Conservation (phyloP, 2,888 invertebrate genomes). For the Agonum fuliginosum region DNA sequence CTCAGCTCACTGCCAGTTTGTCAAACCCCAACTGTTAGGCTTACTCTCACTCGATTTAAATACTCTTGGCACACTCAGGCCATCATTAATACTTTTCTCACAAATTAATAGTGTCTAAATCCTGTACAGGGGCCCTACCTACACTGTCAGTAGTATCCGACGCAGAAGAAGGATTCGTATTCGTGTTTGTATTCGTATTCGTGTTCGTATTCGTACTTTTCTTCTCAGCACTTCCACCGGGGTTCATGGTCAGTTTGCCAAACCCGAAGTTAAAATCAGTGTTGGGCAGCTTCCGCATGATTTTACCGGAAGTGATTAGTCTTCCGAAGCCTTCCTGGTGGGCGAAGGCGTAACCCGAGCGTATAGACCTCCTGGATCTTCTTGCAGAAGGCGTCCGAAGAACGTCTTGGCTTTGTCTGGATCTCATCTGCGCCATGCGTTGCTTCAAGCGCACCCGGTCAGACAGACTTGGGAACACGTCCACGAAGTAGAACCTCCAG, state of each 20-base stretch:
- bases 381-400: slow-evolving; percentile 91
- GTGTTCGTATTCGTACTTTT: slow-evolving; percentile 67
- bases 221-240: slow-evolving; percentile 61
- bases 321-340: slow-evolving; percentile 98
- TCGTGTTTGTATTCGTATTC: too few relatives aligned
- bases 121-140: slow-evolving; percentile 81
- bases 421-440: slow-evolving; percentile 80
- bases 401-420: slow-evolving; percentile 84
- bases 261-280: slow-evolving; percentile 82
- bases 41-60: slow-evolving; percentile 52
- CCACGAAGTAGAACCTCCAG: slow-evolving; percentile 95
- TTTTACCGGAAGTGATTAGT: slow-evolving; percentile 97
- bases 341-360: slow-evolving; percentile 98
- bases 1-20: slow-evolving; percentile 34
- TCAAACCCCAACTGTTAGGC: slow-evolving; percentile 43
- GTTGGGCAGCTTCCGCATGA: slow-evolving; percentile 91
- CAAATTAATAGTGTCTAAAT: slow-evolving; percentile 84
- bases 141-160: slow-evolving; percentile 62
- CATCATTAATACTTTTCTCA: slow-evolving; percentile 66
- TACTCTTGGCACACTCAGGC: slow-evolving; percentile 52
- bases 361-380: slow-evolving; percentile 91
- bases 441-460: slow-evolving; percentile 93
- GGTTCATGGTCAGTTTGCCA: slow-evolving; percentile 72
- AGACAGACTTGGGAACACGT: slow-evolving; percentile 92
- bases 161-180: slow-evolving; percentile 64